Evolutionary conservation across 2,113 vertebrate genomes (phyloP).

Genomic region (Erythrocercus mccallii): DNA sequence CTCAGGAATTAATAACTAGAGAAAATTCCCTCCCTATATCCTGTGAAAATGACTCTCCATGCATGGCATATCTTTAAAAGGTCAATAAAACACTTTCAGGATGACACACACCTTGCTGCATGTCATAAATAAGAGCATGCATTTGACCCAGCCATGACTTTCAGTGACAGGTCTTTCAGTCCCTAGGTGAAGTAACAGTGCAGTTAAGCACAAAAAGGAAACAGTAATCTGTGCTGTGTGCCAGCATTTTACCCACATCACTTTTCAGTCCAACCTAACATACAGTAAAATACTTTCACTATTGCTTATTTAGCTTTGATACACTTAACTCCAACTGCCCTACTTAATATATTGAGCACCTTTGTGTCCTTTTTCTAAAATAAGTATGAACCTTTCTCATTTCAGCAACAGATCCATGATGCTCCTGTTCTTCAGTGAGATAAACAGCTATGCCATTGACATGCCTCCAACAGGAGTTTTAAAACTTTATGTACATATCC

Average conservation of each 20-base stretch:
- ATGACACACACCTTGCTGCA: neutral
- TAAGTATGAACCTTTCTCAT: neutral
- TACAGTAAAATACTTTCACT: neutral
- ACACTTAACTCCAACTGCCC: neutral
- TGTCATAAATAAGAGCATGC: neutral
- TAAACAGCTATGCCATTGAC: neutral
- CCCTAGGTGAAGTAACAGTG: neutral
- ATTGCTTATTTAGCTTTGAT: neutral
- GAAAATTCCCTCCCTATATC: neutral
- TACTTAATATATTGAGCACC: neutral
- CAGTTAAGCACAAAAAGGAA: neutral
- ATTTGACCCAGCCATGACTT: neutral
- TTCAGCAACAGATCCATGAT: neutral
- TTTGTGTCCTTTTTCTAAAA: neutral
- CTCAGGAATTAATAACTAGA: slow-evolving; percentile 3
- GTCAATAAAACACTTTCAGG: slow-evolving; percentile 30
- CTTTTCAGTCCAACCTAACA: neutral
- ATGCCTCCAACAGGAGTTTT: neutral
- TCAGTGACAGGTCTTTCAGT: slow-evolving; percentile 12
- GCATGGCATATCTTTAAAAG: neutral
- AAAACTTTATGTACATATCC: neutral
- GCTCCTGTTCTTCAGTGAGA: neutral
- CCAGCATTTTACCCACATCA: neutral
- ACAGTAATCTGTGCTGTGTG: neutral
- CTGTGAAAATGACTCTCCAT: neutral